Conservation (phyloP, 2,113 vertebrate species). For the Myrmophylax atrothorax region DNA sequence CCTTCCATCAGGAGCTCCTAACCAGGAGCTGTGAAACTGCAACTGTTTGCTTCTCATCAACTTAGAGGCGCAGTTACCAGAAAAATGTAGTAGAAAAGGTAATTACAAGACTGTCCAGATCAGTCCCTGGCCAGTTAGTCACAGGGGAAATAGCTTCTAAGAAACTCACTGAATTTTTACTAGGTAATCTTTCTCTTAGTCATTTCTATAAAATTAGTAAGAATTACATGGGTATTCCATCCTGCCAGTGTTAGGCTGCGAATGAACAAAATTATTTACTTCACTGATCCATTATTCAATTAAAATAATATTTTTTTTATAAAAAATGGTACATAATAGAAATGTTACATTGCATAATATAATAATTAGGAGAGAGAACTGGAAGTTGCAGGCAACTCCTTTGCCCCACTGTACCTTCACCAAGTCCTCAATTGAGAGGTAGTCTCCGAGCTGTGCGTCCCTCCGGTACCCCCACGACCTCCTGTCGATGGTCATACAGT, state of each 20-base stretch:
- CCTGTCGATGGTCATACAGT: conserved; percentile 93
- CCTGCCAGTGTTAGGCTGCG: not conserved
- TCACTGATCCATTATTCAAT: rapidly evolving
- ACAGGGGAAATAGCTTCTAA: not conserved
- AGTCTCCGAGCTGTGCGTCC: conserved; percentile 82
- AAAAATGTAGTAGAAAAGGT: not conserved
- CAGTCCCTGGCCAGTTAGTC: not conserved
- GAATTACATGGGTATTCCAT: not conserved
- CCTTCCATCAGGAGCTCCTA: not conserved
- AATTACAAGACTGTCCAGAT: not conserved
- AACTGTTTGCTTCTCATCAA: not conserved
- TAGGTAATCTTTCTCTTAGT: not conserved
- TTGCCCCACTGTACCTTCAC: conserved; percentile 74
- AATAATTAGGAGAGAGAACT: not conserved
- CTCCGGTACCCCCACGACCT: conserved; percentile 91
- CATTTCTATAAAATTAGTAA: not conserved
- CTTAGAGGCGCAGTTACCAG: not conserved
- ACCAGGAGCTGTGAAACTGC: not conserved
- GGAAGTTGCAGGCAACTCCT: not conserved
- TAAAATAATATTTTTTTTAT: not conserved
- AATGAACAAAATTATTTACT: not conserved
- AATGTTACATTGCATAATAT: rapidly evolving
- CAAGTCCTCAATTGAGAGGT: conserved; percentile 81
- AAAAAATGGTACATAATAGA: rapidly evolving
- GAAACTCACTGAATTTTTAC: not conserved